Evolutionary conservation across 2,888 invertebrate genomes (phyloP), one percentile per base, ranked within the genome.

Genomic region (Shargacucullia verbasci): DNA sequence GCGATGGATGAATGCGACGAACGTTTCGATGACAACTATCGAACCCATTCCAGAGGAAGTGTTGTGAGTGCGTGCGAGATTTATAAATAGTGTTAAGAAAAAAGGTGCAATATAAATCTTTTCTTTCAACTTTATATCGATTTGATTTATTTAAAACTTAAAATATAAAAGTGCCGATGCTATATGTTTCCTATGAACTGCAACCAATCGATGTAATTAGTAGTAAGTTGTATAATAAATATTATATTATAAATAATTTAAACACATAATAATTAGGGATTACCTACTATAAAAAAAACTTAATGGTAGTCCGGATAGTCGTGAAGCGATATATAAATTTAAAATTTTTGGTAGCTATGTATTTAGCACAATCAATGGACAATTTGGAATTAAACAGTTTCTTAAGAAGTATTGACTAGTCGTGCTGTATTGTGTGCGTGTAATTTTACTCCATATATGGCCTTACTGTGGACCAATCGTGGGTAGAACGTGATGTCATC

Each of bases 381-480:
- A 45, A 39, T 55, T 41, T 34, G 13, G 38, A 31, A 50, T 29
- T 29, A 29, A 29, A 59, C 14, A 61, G 15, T 61, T 43, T 55
- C 40, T 45, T 49, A 56, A 66, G 52, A 62, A 66, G 49, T 78
- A 47, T 56, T 63, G 58, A 63, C 48, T 61, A 59, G 71, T 66
- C 54, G 29, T 53, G 44, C 29, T 46, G 50, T 59, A 65, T 52
- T 56, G 46, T 63, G 57, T 66, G 48, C 60, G 68, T 67, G 61
- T 75, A 73, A 67, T 66, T 75, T 77, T 65, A 77, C 74, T 83
- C 76, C 79, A 76, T 82, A 80, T 62, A 81, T 81, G 84, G 92
- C 92, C 91, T 92, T 92, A 91, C 79, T 79, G 85, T 80, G 92
- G 92, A 92, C 92, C 92, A 92, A 92, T 85, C 81, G 81, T 84